A percentile compares a stretch with the other conserved stretches of the same genome.
These are phyloP conservation scores for Nasonovia ribisnigri DNA, from an alignment of 2,888 invertebrate genomes.

Conservation along the genomic window DNA sequence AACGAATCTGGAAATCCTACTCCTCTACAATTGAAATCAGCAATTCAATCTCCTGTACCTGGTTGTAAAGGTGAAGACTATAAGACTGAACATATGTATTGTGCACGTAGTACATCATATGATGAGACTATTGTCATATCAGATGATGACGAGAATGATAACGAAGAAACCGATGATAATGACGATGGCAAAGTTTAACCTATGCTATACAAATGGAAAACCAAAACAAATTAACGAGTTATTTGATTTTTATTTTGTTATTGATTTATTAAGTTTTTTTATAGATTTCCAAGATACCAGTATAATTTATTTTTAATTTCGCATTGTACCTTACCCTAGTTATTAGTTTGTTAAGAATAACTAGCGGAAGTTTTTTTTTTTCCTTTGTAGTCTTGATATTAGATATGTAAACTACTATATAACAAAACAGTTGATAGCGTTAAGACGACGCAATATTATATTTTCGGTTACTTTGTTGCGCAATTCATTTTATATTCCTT, in stretches of 20 bases:
- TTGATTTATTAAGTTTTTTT: constrained; percentile 45
- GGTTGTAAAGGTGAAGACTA: not conserved
- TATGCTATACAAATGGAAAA: not conserved
- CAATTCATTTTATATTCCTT: not conserved
- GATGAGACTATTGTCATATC: constrained; percentile 33
- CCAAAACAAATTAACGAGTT: not conserved
- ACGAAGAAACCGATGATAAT: not conserved
- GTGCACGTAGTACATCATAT: constrained; percentile 19
- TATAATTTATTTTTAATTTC: constrained; percentile 38
- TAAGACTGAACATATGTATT: constrained; percentile 61
- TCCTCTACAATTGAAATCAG: not conserved
- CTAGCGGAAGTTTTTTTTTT: not conserved
- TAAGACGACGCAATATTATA: not conserved
- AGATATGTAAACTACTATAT: too few relatives aligned
- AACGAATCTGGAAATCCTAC: not conserved
- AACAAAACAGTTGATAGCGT: too few relatives aligned
- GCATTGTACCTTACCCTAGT: not conserved
- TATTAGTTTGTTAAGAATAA: not conserved
- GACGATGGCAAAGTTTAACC: not conserved
- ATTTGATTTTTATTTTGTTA: constrained; percentile 16
- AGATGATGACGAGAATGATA: constrained; percentile 38
- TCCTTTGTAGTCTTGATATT: too few relatives aligned
- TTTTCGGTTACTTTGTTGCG: not conserved
- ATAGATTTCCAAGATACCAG: constrained; percentile 23
- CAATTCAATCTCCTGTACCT: not conserved